A percentile compares a stretch with the other conserved stretches of the same genome.
These are phyloP conservation scores for Drosophila histrio DNA, from an alignment of 2,888 invertebrate genomes.

Conservation along the genomic window DNA sequence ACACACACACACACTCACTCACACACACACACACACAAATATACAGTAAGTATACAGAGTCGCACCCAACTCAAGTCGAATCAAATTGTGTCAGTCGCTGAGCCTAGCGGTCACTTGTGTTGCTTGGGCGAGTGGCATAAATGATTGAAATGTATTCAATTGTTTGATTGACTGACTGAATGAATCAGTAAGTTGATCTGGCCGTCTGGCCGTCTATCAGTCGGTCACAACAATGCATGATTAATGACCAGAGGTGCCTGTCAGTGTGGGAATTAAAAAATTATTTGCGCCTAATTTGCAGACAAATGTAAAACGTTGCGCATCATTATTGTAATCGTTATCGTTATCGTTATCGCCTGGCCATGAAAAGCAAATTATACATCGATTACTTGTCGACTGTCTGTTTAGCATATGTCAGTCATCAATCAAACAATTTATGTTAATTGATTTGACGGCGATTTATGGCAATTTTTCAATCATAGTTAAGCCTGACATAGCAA, in stretches of 20 bases:
- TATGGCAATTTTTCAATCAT: slow-evolving; percentile 64
- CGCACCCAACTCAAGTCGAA: slow-evolving; percentile 56
- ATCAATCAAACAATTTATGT: slow-evolving; percentile 78
- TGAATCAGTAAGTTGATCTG: slow-evolving; percentile 26
- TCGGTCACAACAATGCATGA: slow-evolving; percentile 63
- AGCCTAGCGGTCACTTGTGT: slow-evolving; percentile 15
- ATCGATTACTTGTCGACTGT: slow-evolving; percentile 63
- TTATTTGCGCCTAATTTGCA: slow-evolving; percentile 59
- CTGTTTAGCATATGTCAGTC: slow-evolving; percentile 67
- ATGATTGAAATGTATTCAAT: slow-evolving; percentile 80
- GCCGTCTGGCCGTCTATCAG: neutral
- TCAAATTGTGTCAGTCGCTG: slow-evolving; percentile 55
- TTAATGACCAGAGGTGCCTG: slow-evolving; percentile 56
- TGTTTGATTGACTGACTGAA: slow-evolving; percentile 69
- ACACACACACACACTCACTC: slow-evolving; percentile 5
- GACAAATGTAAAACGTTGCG: slow-evolving; percentile 47
- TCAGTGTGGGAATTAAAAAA: slow-evolving; percentile 67
- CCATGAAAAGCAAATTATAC: slow-evolving; percentile 57
- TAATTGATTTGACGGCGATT: slow-evolving; percentile 77
- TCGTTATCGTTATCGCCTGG: slow-evolving; percentile 43
- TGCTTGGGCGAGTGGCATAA: slow-evolving; percentile 19
- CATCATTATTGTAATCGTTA: slow-evolving; percentile 33
- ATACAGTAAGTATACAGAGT: neutral
- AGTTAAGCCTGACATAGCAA: neutral
- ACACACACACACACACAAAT: slow-evolving; percentile 18